Evolutionary conservation across 1,140 invertebrate species (phyloP).

Genomic region (Drosophila aff.): DNA sequence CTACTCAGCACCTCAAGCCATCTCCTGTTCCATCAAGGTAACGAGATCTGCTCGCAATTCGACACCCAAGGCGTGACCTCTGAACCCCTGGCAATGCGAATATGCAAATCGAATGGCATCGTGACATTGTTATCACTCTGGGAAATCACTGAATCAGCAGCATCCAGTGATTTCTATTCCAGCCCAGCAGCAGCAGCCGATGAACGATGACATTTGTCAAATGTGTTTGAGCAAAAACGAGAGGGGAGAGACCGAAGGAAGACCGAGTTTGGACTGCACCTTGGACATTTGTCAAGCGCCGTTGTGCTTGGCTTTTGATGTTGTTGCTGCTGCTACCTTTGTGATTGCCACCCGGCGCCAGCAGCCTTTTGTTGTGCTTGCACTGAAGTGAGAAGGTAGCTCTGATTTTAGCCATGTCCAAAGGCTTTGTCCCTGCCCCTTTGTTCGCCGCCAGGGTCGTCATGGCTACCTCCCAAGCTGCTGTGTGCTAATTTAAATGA

Average conservation of each 20-base stretch:
- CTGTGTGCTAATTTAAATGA: slow-evolving; percentile 77
- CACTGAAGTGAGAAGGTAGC: slow-evolving; percentile 3
- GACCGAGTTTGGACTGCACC: slow-evolving; percentile 41
- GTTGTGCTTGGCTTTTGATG: slow-evolving; percentile 58
- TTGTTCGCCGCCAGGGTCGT: slow-evolving; percentile 38
- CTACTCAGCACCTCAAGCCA: neutral
- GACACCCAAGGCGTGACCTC: slow-evolving; percentile 25
- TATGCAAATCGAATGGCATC: slow-evolving; percentile 66
- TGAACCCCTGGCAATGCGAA: slow-evolving; percentile 20
- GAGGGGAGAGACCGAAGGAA: neutral
- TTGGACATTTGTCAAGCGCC: slow-evolving; percentile 75
- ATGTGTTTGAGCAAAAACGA: slow-evolving; percentile 46
- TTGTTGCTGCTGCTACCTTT: slow-evolving; percentile 42
- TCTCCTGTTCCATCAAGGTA: slow-evolving; percentile 9
- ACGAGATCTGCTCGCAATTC: slow-evolving; percentile 29
- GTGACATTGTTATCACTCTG: slow-evolving; percentile 62
- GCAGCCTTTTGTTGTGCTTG: slow-evolving; percentile 66
- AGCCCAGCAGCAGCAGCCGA: slow-evolving; percentile 34
- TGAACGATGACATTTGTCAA: slow-evolving; percentile 63
- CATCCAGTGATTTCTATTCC: slow-evolving; percentile 57
- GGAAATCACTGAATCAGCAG: slow-evolving; percentile 63
- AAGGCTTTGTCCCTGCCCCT: slow-evolving; percentile 36
- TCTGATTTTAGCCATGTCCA: slow-evolving; percentile 58
- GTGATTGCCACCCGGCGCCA: slow-evolving; percentile 34
- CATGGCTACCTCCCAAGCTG: slow-evolving; percentile 41